Evolutionary conservation across 2,113 vertebrate genomes (phyloP), one percentile per base, ranked within the genome.

Genomic region (Tylochromis polylepis): DNA sequence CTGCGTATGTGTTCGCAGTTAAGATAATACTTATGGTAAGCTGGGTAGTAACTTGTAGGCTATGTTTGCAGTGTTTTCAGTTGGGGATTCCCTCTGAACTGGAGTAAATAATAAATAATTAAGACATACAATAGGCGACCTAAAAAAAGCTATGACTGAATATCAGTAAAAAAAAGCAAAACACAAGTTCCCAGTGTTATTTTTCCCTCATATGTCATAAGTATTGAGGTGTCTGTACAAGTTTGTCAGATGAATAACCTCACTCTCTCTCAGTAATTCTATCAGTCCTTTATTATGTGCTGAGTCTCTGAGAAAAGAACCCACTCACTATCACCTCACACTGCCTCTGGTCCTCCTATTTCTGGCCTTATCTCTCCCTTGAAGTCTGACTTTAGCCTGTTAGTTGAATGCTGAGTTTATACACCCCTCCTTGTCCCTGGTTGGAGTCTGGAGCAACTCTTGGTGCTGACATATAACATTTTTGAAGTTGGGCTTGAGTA

Each of bases 261-360:
- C 60, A 57, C n/a, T 8, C 55, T 57, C 72, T 29, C 85, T 72
- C 15, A 70, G 36, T 85, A 41, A 11, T 62, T 86, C 70, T 5
- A 55, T 86, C 70, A 24, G 60, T 49, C 10, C 14, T 11, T 62
- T 79, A 53, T 34, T 91, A 89, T 89, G 46, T 87, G 91, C 79
- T 83, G 82, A 82, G 58, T 88, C 62, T 86, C 43, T 16, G 16
- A 79, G 81, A 90, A 89, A 88, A 79, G 81, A 86, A 31, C 79
- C 82, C 79, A 79, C 83, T 90, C 83, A 22, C 59, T 89, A 89
- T 90, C 85, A 92, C 87, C 90, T 91, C 34, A 62, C 70, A 62
- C 15, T 22, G 82, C 88, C 89, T 85, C 83, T 83, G 70, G 86
- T 49, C 6, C 72, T 86, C 56, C 75, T 84, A 88, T 88, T 82